Evolutionary conservation across 2,888 invertebrate genomes (phyloP), one percentile per base, ranked within the genome.

Genomic region (Drosophila imparisetae): DNA sequence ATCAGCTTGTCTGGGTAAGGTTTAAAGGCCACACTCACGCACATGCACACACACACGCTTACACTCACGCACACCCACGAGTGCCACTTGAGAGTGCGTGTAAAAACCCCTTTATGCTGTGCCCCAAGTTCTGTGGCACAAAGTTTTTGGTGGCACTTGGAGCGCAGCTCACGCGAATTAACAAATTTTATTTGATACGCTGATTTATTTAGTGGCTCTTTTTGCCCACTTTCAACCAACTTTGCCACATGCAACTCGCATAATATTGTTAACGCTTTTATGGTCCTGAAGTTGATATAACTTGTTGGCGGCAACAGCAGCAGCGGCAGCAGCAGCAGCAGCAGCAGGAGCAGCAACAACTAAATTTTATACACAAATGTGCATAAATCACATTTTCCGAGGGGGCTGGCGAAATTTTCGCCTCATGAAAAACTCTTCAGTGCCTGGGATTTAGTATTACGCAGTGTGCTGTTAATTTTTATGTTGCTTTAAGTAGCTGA

Each of bases 181-280:
- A 59, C 54, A 66, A 69, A 76, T 57, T 57, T 42, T 42, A 65
- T 77, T 62, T 67, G 63, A 71, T 78, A 40, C 75, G 64, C 75
- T 78, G 75, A 78, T 81, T 81, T 80, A 80, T 80, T 81, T 81
- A 81, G 81, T 81, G 62, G 65, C 77, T 48, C 60, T 70, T 59
- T 30, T 18, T 45, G 24, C 18, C 53, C 38, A 50, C 36, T 30
- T 24, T 54, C 24, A 40, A 36, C 67, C 32, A 53, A 49, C 45
- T 45, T 45, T 45, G 15, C 24, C 24, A 45, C 45, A 42, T 74
- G 80, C 72, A 78, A 63, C 71, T 66, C 61, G 49, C 50, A 68
- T 68, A 71, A 80, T 77, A 81, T 80, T 75, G 80, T 78, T 69
- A 80, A 81, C 81, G 75, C 75, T 78, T 80, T 80, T 78, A 81